Evolutionary conservation across 2,113 vertebrate genomes (phyloP), one percentile per base, ranked within the genome.

Genomic region (Felis chaus): DNA sequence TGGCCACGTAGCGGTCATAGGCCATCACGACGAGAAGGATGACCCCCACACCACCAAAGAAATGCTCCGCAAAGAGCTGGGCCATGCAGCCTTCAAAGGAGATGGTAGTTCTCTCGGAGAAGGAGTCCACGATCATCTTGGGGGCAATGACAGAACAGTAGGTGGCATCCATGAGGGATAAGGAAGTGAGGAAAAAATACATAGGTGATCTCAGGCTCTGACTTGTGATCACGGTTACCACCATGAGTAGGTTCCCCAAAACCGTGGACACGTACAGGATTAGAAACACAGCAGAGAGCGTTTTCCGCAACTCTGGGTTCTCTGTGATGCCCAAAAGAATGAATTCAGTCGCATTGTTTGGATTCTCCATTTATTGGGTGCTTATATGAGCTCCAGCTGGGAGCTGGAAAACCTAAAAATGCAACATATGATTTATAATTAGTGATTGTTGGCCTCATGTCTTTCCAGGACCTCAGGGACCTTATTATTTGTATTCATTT

Each of bases 1-100:
- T 97, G 36, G 97, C 94, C 97, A 97, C 48, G 0, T 95, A 95
- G 39, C 13, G 66, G 48, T 96, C 95, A 29, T 55, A 96, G 29
- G 90, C 90, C 97, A 97, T 97, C 23, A 97, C 45, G 0, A n/a
- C 90, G 45, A 97, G 91, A 5, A 97, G 86, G 5, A 95, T 83
- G 81, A 97, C 93, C 1, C 76, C 93, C 50, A 95, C 68, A 2
- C 93, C 69, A 6, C 71, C 94, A 33, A 96, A 92, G 73, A 97
- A 97, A 33, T 97, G 97, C 21, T 82, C 79, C 29, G n/a, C 66
- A 29, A 97, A 97, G n/a, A 97, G 41, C 31, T 96, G 94, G 1
- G 66, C 31, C 92, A 97, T 55, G 50, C 66, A 97, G 10, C 88
- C 79, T 76, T 80, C 21, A 0, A 86, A 33, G 15, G 91, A 94